Evolutionary conservation across 2,888 invertebrate species (phyloP).

Genomic region (Polyommatus icarus): DNA sequence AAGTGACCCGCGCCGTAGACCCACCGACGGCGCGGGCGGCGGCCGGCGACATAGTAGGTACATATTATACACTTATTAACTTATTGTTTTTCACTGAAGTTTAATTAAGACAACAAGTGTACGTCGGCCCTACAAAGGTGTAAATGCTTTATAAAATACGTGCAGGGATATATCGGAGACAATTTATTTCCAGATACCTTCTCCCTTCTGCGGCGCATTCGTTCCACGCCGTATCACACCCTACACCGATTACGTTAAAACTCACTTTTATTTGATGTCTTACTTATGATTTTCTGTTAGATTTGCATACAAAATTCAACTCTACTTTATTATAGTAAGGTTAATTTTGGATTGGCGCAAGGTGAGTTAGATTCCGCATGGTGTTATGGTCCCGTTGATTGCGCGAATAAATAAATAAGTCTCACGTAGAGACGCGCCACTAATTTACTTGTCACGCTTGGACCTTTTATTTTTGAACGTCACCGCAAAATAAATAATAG

Average conservation of each 20-base stretch:
- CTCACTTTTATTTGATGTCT: constrained; percentile 27
- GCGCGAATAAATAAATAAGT: constrained; percentile 56
- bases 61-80: neutral
- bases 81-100: neutral
- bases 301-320: neutral
- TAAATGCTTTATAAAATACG: constrained; percentile 71
- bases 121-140: constrained; percentile 56
- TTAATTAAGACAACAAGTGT: constrained; percentile 44
- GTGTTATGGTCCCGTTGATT: constrained; percentile 50
- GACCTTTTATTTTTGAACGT: constrained; percentile 49
- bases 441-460: constrained; percentile 56
- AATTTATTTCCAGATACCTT: constrained; percentile 64
- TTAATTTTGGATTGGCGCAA: constrained; percentile 25
- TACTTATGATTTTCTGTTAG: constrained; percentile 29
- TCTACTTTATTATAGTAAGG: constrained; percentile 13
- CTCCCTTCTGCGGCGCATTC: constrained; percentile 47
- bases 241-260: constrained; percentile 20
- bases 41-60: too few species aligned
- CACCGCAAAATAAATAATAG: constrained; percentile 31
- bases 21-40: too few species aligned
- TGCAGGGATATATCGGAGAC: constrained; percentile 66
- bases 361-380: constrained; percentile 34
- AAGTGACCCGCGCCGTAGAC: too few species aligned
- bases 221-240: constrained; percentile 21
- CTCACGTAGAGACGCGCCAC: constrained; percentile 46